Base-by-base conservation (phyloP, 1,140 invertebrate species). In the Mya arenaria region DNA sequence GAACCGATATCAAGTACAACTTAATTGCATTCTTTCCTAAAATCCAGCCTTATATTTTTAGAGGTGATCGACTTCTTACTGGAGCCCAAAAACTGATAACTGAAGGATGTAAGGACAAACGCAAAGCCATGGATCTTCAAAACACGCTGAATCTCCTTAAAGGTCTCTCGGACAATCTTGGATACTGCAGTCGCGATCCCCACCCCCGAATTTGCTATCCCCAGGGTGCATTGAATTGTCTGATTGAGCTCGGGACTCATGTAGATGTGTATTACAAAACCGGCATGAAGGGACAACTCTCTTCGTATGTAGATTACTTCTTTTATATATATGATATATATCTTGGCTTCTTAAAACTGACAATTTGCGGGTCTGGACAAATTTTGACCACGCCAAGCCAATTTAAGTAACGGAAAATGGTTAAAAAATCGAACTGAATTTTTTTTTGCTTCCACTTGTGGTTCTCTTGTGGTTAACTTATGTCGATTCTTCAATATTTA, bases 301-400 rank as follows among this genome's bases (percentile, higher is more conserved):
- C 48, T 36, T 72, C 69, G 69, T 72, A 72, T 56, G 69, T 72
- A 23, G n/a, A 36, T 72, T 34, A 17, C 36, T 6, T 48, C 10
- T 13, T n/a, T 48, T 48, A 48, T 48, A 48, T 13, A 48, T 48
- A 48, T n/a, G n/a, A n/a, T n/a, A n/a, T n/a, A n/a, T n/a, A n/a
- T n/a, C n/a, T n/a, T n/a, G n/a, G n/a, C n/a, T n/a, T n/a, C n/a
- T n/a, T n/a, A n/a, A n/a, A n/a, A n/a, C n/a, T n/a, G n/a, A n/a
- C n/a, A n/a, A n/a, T n/a, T n/a, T n/a, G n/a, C n/a, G n/a, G n/a
- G n/a, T n/a, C n/a, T n/a, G n/a, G n/a, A n/a, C n/a, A n/a, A n/a
- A n/a, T n/a, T n/a, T n/a, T n/a, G n/a, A n/a, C n/a, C n/a, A n/a
- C n/a, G n/a, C n/a, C n/a, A n/a, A n/a, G n/a, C n/a, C n/a, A n/a